Conservation (phyloP, 2,888 invertebrate species). For the Cryptocheilus praepositus region DNA sequence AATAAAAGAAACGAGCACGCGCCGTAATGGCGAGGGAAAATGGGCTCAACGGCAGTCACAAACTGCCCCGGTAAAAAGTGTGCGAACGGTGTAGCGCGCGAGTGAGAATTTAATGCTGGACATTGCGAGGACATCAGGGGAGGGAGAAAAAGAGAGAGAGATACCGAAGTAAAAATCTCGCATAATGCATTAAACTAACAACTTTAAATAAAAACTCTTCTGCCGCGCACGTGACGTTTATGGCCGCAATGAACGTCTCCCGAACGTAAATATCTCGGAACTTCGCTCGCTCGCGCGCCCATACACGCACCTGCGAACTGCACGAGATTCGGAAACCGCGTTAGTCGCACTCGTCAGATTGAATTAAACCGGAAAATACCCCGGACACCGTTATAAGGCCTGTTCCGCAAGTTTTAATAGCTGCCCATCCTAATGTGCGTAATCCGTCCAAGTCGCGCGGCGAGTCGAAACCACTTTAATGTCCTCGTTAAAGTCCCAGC, state of each 20-base stretch:
- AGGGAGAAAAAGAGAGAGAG: background rate
- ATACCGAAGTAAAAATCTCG: background rate
- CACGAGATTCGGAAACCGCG: background rate
- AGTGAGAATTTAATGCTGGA: background rate
- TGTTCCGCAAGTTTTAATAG: conserved; percentile 4
- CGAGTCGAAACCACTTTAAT: conserved; percentile 61
- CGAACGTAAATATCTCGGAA: too few relatives aligned
- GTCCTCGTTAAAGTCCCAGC: conserved; percentile 59
- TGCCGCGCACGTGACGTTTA: background rate
- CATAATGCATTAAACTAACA: conserved; percentile 1
- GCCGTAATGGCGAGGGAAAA: background rate
- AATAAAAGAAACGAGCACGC: background rate
- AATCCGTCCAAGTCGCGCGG: conserved; percentile 53
- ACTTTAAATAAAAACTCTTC: too few relatives aligned
- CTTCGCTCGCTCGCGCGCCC: too few relatives aligned
- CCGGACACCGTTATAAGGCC: background rate
- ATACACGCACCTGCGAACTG: background rate
- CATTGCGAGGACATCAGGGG: background rate
- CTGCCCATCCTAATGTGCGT: conserved; percentile 34
- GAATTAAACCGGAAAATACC: conserved; percentile 1
- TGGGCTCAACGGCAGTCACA: background rate
- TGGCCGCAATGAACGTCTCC: background rate
- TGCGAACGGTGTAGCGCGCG: background rate
- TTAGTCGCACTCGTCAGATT: background rate
- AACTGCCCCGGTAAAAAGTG: background rate